phyloP scores from a whole-genome alignment of 37 sponge, comb jelly and placozoan genomes.

The Halichondria panicea region DNA sequence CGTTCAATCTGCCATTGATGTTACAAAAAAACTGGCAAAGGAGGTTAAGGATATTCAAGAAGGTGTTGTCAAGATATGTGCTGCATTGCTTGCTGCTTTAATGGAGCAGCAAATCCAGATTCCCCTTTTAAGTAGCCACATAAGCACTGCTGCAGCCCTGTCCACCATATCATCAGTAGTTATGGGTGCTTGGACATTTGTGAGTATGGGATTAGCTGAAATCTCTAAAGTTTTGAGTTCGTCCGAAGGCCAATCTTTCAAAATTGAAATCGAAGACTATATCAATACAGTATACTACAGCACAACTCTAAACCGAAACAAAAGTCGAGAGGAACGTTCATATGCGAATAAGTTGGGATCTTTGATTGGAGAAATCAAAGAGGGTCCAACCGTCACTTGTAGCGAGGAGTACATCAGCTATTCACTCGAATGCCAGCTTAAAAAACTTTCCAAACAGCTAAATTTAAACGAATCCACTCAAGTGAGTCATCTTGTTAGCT shows the following conservation, averaged over 20 bases:
- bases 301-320: background rate
- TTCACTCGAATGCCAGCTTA: conserved; percentile 59
- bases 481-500: background rate
- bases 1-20: background rate
- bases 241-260: background rate
- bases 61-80: conserved; percentile 7
- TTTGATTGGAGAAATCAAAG: conserved; percentile 23
- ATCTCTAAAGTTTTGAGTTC: conserved; percentile 2
- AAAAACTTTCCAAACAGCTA: conserved; percentile 23
- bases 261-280: conserved; percentile 32
- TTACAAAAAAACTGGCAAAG: conserved; percentile 13
- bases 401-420: conserved; percentile 54
- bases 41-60: conserved; percentile 2
- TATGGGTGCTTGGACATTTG: conserved; percentile 43
- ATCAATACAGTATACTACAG: conserved; percentile 11
- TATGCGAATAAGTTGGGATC: conserved; percentile 51
- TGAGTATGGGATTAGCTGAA: conserved; percentile 34
- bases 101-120: conserved; percentile 57
- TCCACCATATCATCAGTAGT: conserved; percentile 15
- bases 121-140: conserved; percentile 30
- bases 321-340: background rate
- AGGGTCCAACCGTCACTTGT: conserved; percentile 24
- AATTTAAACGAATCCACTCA: background rate
- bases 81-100: conserved; percentile 43
- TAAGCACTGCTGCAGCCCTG: conserved; percentile 32